Percentiles rank a stretch among this genome's conserved stretches.
phyloP scores from a whole-genome alignment of 2,888 invertebrate species.

The Archips crataeganus region DNA sequence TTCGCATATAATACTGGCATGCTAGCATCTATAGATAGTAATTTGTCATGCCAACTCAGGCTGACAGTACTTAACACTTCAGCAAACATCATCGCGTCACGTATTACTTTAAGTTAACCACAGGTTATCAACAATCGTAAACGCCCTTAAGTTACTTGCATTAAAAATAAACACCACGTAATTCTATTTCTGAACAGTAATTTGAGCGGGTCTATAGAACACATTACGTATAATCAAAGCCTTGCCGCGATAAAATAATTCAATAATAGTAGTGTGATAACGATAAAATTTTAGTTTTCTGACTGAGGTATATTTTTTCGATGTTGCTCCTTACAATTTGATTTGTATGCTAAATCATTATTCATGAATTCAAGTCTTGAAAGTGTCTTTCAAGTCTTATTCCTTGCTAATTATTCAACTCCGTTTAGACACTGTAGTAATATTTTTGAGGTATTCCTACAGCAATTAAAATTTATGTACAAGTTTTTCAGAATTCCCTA shows the following conservation, averaged over 20 bases:
- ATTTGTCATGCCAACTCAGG: slow-evolving; percentile 28
- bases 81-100: slow-evolving; percentile 19
- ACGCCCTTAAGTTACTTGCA: background rate
- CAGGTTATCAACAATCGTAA: background rate
- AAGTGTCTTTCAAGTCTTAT: too few relatives aligned
- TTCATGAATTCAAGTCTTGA: too few relatives aligned
- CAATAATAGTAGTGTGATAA: background rate
- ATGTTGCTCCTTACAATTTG: too few relatives aligned
- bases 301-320: too few relatives aligned
- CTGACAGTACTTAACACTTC: slow-evolving; percentile 22
- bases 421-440: too few relatives aligned
- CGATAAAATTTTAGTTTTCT: too few relatives aligned
- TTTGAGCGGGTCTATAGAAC: background rate
- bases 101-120: slow-evolving; percentile 21
- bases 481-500: too few relatives aligned
- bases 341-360: too few relatives aligned
- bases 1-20: slow-evolving; percentile 4
- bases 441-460: too few relatives aligned
- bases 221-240: background rate
- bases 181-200: background rate
- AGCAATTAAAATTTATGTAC: too few relatives aligned
- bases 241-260: background rate
- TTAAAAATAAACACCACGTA: background rate
- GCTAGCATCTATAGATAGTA: slow-evolving; percentile 32
- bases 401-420: too few relatives aligned